A percentile compares a stretch with the other conserved stretches of the same genome.
phyloP scores from a whole-genome alignment of 2,113 vertebrate genomes.

The Larimichthys crocea region DNA sequence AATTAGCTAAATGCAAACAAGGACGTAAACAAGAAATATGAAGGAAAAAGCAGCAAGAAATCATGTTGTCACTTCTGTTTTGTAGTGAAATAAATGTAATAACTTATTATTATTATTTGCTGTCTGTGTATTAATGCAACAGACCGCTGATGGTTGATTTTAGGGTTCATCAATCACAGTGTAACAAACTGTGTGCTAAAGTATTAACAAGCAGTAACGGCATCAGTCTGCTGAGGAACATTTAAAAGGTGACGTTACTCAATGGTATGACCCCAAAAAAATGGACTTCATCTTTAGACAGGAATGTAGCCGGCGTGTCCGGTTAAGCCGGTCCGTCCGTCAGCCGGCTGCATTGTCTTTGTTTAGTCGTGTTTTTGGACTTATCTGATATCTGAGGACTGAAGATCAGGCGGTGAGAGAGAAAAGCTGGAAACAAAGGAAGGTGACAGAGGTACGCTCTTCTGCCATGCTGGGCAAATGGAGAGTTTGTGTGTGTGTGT shows the following conservation, averaged over 20 bases:
- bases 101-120: background rate
- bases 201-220: background rate
- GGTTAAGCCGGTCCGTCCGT: background rate
- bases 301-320: background rate
- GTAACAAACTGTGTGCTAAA: background rate
- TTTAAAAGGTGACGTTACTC: background rate
- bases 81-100: background rate
- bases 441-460: slow-evolving; percentile 35
- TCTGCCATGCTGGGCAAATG: slow-evolving; percentile 1
- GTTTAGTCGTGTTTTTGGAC: slow-evolving; percentile 9
- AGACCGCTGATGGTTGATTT: background rate
- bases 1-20: slow-evolving; percentile 20
- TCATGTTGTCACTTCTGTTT: background rate
- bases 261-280: background rate
- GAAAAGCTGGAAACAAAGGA: slow-evolving; percentile 42
- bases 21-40: slow-evolving; percentile 1
- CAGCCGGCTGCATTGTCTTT: background rate
- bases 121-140: background rate
- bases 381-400: slow-evolving; percentile 24
- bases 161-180: background rate
- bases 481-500: background rate
- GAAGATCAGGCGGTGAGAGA: slow-evolving; percentile 16
- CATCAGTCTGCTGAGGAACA: background rate
- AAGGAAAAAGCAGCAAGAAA: background rate
- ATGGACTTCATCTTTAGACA: background rate